Percentiles rank a stretch among this genome's conserved stretches.
Conservation (phyloP, 1,140 invertebrate species). For the Bombus sibiricus region DNA sequence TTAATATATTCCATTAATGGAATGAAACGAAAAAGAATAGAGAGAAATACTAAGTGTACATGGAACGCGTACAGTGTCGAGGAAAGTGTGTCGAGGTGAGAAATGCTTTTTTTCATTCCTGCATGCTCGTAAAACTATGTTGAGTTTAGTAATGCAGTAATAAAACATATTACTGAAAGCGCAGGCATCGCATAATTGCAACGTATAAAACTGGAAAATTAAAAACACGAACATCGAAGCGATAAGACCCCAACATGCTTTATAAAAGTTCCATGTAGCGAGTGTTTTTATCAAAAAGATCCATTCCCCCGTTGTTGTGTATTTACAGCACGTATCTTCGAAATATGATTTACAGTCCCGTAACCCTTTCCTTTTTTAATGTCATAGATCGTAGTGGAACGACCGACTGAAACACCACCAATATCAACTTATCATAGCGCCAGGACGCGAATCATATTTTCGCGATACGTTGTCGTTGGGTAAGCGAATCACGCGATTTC, state of each 20-base stretch:
- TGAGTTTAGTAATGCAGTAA: not conserved
- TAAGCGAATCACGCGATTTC: constrained; percentile 26
- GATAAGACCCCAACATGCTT: not conserved
- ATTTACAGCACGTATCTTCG: not conserved
- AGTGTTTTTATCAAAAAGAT: not conserved
- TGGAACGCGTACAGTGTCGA: not conserved
- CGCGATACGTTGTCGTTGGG: not conserved
- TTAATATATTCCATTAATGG: constrained; percentile 46
- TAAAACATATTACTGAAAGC: not conserved
- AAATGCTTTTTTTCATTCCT: constrained; percentile 39
- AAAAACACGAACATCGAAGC: not conserved
- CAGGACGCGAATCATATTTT: constrained; percentile 23
- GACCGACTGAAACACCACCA: not conserved
- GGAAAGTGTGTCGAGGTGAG: constrained; percentile 29
- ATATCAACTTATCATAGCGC: constrained; percentile 10
- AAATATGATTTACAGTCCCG: not conserved
- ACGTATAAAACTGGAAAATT: too few species aligned
- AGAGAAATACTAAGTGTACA: not conserved
- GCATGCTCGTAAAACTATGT: not conserved
- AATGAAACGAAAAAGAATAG: constrained; percentile 4
- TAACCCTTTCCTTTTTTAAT: not conserved
- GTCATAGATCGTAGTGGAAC: not conserved
- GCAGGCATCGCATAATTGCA: not conserved
- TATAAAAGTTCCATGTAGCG: too few species aligned
- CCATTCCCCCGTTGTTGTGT: not conserved